A percentile compares a stretch with the other conserved stretches of the same genome.
Evolutionary conservation across 1,140 invertebrate species (phyloP).

Genomic region (Triops longicaudatus): DNA sequence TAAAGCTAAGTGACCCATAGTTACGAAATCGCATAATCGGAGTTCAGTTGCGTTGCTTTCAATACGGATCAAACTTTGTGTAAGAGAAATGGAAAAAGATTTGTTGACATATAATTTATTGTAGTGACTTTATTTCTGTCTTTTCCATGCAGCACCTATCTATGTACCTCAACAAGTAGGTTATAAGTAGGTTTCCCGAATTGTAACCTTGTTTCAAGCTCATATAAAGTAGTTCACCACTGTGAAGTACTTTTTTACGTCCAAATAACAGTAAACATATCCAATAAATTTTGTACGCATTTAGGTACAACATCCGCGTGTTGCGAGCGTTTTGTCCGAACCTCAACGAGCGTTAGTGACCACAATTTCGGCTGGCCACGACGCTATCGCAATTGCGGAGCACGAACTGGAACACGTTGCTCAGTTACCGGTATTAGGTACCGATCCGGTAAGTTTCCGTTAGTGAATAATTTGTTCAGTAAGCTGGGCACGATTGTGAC

Average conservation of each 20-base stretch:
- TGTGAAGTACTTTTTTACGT: neutral
- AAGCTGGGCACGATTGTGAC: too few relatives aligned
- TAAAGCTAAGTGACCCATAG: too few relatives aligned
- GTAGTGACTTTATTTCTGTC: neutral
- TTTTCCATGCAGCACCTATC: constrained; percentile 17
- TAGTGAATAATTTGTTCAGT: too few relatives aligned
- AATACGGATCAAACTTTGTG: too few relatives aligned
- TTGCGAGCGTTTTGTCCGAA: constrained; percentile 72
- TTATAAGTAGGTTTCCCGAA: neutral
- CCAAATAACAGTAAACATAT: neutral
- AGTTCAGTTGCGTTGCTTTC: too few relatives aligned
- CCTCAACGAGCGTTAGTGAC: constrained; percentile 84
- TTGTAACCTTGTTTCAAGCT: too few relatives aligned
- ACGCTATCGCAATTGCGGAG: constrained; percentile 77
- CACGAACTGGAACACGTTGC: constrained; percentile 63
- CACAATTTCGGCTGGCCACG: constrained; percentile 77
- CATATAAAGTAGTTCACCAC: neutral
- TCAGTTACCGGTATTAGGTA: constrained; percentile 69
- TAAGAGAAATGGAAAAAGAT: too few relatives aligned
- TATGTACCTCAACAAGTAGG: constrained; percentile 20
- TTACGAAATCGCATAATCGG: too few relatives aligned
- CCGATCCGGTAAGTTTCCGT: constrained; percentile 50
- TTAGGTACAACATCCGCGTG: constrained; percentile 74
- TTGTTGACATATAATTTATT: neutral
- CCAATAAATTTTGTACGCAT: neutral